A percentile compares a stretch with the other conserved stretches of the same genome.
phyloP scores from a whole-genome alignment of 2,797 vertebrate genomes.

The Sitta carolinensis region DNA sequence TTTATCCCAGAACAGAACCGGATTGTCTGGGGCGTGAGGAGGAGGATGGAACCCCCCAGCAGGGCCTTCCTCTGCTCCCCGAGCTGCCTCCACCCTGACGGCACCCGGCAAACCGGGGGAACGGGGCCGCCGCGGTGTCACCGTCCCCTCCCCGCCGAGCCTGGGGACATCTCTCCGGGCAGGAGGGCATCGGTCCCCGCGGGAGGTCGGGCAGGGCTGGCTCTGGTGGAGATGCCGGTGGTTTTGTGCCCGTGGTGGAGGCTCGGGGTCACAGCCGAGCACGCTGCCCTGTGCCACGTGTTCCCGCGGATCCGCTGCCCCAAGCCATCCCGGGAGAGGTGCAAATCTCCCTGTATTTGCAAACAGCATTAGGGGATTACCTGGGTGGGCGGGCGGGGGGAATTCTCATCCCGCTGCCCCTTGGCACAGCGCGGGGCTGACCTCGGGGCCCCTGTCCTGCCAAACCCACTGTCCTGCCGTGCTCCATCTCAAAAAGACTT shows the following conservation, averaged over 20 bases:
- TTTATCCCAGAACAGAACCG: neutral
- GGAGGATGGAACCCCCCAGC: neutral
- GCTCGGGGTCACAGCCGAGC: neutral
- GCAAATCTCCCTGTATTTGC: neutral
- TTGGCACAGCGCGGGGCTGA: accelerated
- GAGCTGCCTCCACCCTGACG: accelerated
- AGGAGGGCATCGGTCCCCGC: neutral
- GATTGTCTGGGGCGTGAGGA: neutral
- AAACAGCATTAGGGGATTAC: slow-evolving; percentile 35
- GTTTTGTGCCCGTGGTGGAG: neutral
- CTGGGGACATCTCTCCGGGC: neutral
- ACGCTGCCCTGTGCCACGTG: neutral
- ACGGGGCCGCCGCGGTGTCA: accelerated
- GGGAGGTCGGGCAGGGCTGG: neutral
- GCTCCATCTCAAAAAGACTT: neutral
- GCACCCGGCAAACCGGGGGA: accelerated
- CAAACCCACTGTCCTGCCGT: accelerated
- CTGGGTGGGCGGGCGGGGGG: neutral
- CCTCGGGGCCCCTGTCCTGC: accelerated
- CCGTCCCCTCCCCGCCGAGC: neutral
- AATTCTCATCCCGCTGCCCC: neutral
- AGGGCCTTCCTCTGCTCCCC: neutral
- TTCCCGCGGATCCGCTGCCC: neutral
- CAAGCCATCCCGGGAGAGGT: neutral
- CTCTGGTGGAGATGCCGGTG: accelerated